Conservation (phyloP, 2,888 invertebrate species). For the Agriotes lineatus region DNA sequence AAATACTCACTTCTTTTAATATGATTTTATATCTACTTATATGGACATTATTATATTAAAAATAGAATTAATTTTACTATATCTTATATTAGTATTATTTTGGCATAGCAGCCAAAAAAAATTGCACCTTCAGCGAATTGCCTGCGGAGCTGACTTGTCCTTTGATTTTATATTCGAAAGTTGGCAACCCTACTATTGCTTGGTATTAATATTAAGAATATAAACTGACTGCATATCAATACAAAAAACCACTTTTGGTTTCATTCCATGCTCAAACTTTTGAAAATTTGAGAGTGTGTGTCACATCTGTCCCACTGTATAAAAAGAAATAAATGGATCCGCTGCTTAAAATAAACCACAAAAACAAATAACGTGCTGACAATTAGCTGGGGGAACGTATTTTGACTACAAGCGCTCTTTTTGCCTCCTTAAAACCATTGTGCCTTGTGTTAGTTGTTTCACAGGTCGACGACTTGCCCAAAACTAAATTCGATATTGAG, state of each 20-base stretch:
- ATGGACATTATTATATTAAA: too few relatives aligned
- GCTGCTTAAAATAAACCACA: constrained; percentile 28
- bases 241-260: not conserved
- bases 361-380: constrained; percentile 18
- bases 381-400: constrained; percentile 25
- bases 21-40: too few relatives aligned
- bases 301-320: constrained; percentile 20
- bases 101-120: too few relatives aligned
- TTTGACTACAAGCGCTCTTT: constrained; percentile 8
- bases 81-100: too few relatives aligned
- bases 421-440: constrained; percentile 12
- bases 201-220: too few relatives aligned
- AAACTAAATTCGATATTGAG: constrained; percentile 2
- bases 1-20: too few relatives aligned
- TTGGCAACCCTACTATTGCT: too few relatives aligned
- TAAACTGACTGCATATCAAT: not conserved
- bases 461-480: constrained; percentile 20
- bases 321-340: constrained; percentile 19
- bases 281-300: not conserved
- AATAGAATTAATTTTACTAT: too few relatives aligned
- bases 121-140: too few relatives aligned
- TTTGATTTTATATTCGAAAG: too few relatives aligned
- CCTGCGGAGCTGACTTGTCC: too few relatives aligned
- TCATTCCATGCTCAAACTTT: not conserved
- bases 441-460: not conserved